phyloP scores from a whole-genome alignment of 2,113 vertebrate species.

The Clarias magur region DNA sequence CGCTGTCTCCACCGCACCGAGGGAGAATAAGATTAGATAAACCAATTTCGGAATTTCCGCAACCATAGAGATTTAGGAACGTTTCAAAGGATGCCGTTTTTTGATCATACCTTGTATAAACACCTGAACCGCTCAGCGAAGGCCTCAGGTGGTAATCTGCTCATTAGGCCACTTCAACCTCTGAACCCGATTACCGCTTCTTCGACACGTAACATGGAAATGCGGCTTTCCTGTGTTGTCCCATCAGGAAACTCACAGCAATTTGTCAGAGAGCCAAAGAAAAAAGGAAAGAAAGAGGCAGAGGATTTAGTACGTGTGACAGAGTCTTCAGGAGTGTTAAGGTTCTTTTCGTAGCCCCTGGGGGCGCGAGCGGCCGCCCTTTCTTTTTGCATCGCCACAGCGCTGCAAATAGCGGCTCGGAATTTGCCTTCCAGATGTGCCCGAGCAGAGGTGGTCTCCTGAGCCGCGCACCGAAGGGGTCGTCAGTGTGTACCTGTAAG shows the following conservation, averaged over 20 bases:
- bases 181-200: neutral
- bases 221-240: slow-evolving; percentile 45
- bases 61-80: slow-evolving; percentile 26
- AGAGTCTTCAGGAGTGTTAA: slow-evolving; percentile 30
- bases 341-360: slow-evolving; percentile 35
- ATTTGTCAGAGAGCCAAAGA: slow-evolving; percentile 49
- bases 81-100: neutral
- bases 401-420: slow-evolving; percentile 56
- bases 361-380: slow-evolving; percentile 40
- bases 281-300: slow-evolving; percentile 21
- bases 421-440: slow-evolving; percentile 75
- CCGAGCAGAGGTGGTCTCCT: slow-evolving; percentile 59
- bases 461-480: slow-evolving; percentile 38
- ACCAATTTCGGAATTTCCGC: slow-evolving; percentile 19
- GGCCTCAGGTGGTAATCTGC: neutral
- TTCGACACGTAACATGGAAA: slow-evolving; percentile 9
- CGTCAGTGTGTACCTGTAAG: slow-evolving; percentile 46
- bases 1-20: slow-evolving; percentile 15
- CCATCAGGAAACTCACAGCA: slow-evolving; percentile 41
- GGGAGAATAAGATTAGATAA: slow-evolving; percentile 25
- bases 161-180: slow-evolving; percentile 4
- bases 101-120: slow-evolving; percentile 21
- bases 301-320: slow-evolving; percentile 19
- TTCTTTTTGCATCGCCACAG: slow-evolving; percentile 56
- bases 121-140: neutral